Percentiles rank a stretch among this genome's conserved stretches.
Evolutionary conservation across 2,797 vertebrate species (phyloP).

Genomic region (Tokudaia tokunoshimensis): DNA sequence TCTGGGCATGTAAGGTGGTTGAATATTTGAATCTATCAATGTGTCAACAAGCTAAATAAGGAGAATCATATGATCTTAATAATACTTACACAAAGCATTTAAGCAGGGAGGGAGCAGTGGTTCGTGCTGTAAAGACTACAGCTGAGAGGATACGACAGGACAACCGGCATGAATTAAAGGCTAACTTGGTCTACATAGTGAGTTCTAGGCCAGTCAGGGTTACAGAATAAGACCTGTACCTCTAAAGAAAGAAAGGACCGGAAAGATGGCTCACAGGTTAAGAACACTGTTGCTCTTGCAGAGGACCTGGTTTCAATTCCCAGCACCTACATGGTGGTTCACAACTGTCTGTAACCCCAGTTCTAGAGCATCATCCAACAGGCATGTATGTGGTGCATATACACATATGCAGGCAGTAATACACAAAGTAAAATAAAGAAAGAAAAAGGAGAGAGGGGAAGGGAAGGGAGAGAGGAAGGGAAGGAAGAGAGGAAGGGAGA

Average conservation of each 20-base stretch:
- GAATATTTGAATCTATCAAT: background rate
- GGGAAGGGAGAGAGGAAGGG: too few relatives aligned
- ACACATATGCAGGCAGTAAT: background rate
- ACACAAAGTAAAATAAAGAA: background rate
- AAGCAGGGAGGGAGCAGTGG: background rate
- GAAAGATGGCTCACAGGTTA: background rate
- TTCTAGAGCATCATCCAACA: background rate
- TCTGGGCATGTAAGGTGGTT: background rate
- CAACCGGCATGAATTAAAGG: background rate
- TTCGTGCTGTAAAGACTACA: background rate
- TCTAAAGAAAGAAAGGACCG: background rate
- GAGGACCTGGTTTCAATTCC: background rate
- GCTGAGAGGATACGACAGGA: background rate
- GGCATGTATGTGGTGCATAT: background rate
- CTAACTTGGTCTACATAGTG: background rate
- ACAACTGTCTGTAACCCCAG: background rate
- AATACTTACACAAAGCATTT: background rate
- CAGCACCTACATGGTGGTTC: background rate
- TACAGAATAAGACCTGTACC: background rate
- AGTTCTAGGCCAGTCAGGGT: background rate
- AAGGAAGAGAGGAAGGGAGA: too few relatives aligned
- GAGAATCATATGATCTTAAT: background rate
- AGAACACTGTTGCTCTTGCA: background rate
- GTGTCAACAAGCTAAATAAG: background rate
- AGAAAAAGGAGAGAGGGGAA: background rate